A percentile compares a stretch with the other conserved stretches of the same genome.
phyloP scores from a whole-genome alignment of 2,888 invertebrate species.

The Drosophila engyochracea region DNA sequence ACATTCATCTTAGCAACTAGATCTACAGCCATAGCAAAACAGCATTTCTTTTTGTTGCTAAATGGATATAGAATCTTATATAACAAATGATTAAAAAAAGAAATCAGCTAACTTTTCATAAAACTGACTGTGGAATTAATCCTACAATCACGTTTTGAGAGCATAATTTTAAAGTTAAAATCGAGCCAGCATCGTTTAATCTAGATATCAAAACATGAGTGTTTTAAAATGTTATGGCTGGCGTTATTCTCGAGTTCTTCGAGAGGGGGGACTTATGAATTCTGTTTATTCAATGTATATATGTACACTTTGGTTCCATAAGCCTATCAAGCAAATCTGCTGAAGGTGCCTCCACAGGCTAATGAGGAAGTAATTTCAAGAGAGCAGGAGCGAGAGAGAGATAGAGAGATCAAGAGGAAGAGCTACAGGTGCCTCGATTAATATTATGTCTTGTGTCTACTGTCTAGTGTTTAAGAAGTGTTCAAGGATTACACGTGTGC shows the following conservation, averaged over 20 bases:
- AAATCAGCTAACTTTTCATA: neutral
- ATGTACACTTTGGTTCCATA: slow-evolving; percentile 26
- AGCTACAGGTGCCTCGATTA: slow-evolving; percentile 26
- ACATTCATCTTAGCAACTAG: neutral
- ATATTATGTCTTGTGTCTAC: slow-evolving; percentile 11
- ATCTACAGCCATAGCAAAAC: neutral
- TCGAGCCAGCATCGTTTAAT: neutral
- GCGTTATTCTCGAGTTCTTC: too few species aligned
- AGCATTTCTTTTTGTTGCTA: neutral
- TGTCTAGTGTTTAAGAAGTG: slow-evolving; percentile 56
- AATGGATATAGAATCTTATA: slow-evolving; percentile 16
- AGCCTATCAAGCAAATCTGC: slow-evolving; percentile 49
- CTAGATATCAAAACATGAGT: too few species aligned
- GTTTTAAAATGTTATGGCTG: too few species aligned
- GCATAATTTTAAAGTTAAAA: neutral
- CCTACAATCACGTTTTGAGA: neutral
- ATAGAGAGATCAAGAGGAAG: neutral
- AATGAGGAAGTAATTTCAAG: slow-evolving; percentile 59
- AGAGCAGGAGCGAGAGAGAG: neutral
- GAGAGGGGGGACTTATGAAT: slow-evolving; percentile 3
- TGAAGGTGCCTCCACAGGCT: slow-evolving; percentile 35
- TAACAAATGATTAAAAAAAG: neutral
- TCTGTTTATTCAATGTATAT: slow-evolving; percentile 1
- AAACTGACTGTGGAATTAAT: neutral
- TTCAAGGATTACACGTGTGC: slow-evolving; percentile 70